Conservation (phyloP, 2,797 vertebrate species). For the Miichthys miiuy region DNA sequence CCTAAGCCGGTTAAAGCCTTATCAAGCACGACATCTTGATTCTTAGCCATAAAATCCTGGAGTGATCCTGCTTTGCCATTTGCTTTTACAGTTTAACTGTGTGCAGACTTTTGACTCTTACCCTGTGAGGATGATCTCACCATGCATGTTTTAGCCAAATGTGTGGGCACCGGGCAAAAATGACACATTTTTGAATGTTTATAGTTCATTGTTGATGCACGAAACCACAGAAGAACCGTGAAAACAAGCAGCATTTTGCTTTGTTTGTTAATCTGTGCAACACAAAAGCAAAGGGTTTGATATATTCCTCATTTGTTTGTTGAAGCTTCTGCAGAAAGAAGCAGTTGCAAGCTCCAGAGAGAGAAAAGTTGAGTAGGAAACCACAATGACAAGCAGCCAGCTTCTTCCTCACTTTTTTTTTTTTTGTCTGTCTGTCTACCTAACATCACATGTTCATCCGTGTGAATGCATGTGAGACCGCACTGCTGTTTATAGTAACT, state of each 20-base stretch:
- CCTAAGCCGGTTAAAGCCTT: slow-evolving; percentile 84
- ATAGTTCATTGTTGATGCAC: not conserved
- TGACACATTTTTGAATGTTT: fast-evolving
- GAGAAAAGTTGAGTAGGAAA: slow-evolving; percentile 49
- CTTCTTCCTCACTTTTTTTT: slow-evolving; percentile 11
- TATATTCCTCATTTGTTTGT: not conserved
- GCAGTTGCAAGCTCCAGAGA: slow-evolving; percentile 20
- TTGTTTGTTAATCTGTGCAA: slow-evolving; percentile 2
- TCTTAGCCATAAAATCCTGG: slow-evolving; percentile 71
- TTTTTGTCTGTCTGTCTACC: slow-evolving; percentile 22
- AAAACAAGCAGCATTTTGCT: not conserved
- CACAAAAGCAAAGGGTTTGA: not conserved
- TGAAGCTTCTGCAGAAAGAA: slow-evolving; percentile 5
- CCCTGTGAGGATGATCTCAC: not conserved
- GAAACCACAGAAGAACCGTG: not conserved
- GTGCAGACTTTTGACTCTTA: slow-evolving; percentile 49
- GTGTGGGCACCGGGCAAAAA: not conserved
- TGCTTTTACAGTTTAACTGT: slow-evolving; percentile 41
- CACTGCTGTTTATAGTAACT: slow-evolving; percentile 15
- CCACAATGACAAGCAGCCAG: slow-evolving; percentile 29
- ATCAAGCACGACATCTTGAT: slow-evolving; percentile 83
- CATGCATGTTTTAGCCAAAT: not conserved
- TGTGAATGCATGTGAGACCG: slow-evolving; percentile 26
- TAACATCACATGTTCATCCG: slow-evolving; percentile 17
- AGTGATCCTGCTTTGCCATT: slow-evolving; percentile 67